Conservation (phyloP, 2,113 vertebrate genomes). For the Acrocephalus kingi region DNA sequence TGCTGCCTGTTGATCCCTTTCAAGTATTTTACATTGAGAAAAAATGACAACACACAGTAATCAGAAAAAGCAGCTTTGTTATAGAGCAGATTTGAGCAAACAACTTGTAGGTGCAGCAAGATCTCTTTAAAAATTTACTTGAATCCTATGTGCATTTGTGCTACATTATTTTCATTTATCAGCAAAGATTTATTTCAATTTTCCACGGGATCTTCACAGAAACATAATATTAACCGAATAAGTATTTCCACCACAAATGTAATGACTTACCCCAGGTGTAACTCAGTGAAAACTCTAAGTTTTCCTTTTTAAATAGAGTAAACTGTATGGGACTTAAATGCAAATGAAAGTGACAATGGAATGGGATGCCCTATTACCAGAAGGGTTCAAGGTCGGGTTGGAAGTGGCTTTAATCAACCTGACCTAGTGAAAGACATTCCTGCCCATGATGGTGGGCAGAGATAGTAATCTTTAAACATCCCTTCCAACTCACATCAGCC, state of each 20-base stretch:
- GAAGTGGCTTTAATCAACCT: background rate
- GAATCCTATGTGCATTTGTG: background rate
- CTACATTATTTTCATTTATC: background rate
- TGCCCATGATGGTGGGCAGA: fast-evolving
- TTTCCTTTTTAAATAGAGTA: background rate
- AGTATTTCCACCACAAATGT: background rate
- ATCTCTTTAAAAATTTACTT: background rate
- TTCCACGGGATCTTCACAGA: background rate
- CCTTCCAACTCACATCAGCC: background rate
- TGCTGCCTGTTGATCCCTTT: background rate
- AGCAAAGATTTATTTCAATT: background rate
- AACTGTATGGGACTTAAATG: background rate
- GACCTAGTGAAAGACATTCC: background rate
- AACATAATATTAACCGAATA: background rate
- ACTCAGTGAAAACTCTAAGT: background rate
- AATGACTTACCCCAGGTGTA: background rate
- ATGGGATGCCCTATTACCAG: background rate
- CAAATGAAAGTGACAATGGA: background rate
- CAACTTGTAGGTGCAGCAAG: background rate
- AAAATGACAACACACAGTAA: background rate
- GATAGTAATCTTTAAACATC: background rate
- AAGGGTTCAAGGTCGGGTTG: background rate
- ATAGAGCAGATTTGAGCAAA: background rate
- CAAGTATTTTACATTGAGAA: background rate
- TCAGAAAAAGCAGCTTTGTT: background rate